Conservation (phyloP, 2,888 invertebrate genomes). For the Drosophila affinis region DNA sequence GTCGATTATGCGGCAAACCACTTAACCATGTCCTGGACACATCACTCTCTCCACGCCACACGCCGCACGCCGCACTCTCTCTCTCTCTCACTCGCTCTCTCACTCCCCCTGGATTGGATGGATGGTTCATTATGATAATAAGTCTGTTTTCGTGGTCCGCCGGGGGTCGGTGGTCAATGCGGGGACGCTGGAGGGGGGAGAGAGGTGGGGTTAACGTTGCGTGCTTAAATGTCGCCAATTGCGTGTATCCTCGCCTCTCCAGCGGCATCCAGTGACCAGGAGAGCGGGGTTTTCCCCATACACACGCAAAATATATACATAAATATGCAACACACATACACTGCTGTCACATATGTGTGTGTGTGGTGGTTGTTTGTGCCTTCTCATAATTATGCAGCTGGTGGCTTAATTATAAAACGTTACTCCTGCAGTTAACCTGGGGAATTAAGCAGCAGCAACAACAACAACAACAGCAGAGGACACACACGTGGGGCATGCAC, state of each 20-base stretch:
- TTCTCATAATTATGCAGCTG: slow-evolving; percentile 77
- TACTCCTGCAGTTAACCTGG: slow-evolving; percentile 72
- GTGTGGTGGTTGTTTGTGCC: slow-evolving; percentile 38
- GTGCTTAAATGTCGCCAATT: slow-evolving; percentile 77
- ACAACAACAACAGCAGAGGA: too few species aligned
- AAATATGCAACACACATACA: too few species aligned
- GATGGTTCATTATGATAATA: slow-evolving; percentile 72
- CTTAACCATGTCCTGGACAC: slow-evolving; percentile 50
- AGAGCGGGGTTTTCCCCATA: background rate
- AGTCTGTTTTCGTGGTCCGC: slow-evolving; percentile 42
- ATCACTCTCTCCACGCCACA: slow-evolving; percentile 4
- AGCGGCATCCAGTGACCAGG: background rate
- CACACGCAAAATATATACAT: background rate
- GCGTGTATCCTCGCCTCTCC: slow-evolving; percentile 57
- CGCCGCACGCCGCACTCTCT: background rate
- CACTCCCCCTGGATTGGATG: slow-evolving; percentile 48
- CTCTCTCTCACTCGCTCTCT: background rate
- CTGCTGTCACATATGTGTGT: slow-evolving; percentile 5
- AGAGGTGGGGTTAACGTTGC: slow-evolving; percentile 63
- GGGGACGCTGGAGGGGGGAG: slow-evolving; percentile 31
- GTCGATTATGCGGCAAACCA: slow-evolving; percentile 64
- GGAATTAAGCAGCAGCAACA: slow-evolving; percentile 58
- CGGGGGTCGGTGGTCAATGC: slow-evolving; percentile 47
- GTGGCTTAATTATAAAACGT: slow-evolving; percentile 79
- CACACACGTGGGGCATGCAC: slow-evolving; percentile 5